Base-by-base conservation (phyloP, 2,113 vertebrate species). In the Pao palembangensis region DNA sequence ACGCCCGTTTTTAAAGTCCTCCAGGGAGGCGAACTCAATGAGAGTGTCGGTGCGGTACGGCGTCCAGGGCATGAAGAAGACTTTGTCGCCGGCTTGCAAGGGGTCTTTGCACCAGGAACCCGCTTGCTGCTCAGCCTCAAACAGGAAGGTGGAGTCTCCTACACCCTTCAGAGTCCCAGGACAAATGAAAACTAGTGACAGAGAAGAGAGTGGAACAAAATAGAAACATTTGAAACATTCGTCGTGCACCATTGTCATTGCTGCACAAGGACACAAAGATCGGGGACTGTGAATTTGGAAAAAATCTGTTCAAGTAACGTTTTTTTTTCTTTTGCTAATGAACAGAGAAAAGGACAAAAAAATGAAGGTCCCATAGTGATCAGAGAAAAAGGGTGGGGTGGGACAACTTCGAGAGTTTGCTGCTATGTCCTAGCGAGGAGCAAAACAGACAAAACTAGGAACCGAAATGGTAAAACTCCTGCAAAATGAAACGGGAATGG, bases 61-160 rank as follows among this genome's bases (percentile, higher is more conserved):
- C 28, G 96, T 98, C 97, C 97, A 99, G 14, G 97, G 96, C 96
- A 99, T 98, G 88, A 98, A 98, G 91, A 97, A 99, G 81, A 99
- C 96, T 90, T 98, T 98, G 90, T 98, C 96, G 63, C 93, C 95
- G 20, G 96, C 94, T 86, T 98, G 97, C 55, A 99, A 93, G 12
- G 97, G 96, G 84, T 99, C 97, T 89, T 96, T 96, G 89, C 96
- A 99, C 97, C 97, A 99, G 18, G 97, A 94, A 69, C 97, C 97
- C 18, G 96, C 94, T 77, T 98, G 98, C 88, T 98, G 96, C 74
- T 98, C 97, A 7, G 95, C 95, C 91, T 98, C 96, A 73, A 93
- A 98, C 69, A 95, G 88, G 89, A 94, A 95, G 23, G 95, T 93
- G 51, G 96, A 91, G n/a, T 93, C 94, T 89, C 94, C 94, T 60